Percentiles rank a stretch among this genome's conserved stretches.
phyloP scores from a whole-genome alignment of 1,140 invertebrate genomes.

The Macrotrachela quadricornifera region DNA sequence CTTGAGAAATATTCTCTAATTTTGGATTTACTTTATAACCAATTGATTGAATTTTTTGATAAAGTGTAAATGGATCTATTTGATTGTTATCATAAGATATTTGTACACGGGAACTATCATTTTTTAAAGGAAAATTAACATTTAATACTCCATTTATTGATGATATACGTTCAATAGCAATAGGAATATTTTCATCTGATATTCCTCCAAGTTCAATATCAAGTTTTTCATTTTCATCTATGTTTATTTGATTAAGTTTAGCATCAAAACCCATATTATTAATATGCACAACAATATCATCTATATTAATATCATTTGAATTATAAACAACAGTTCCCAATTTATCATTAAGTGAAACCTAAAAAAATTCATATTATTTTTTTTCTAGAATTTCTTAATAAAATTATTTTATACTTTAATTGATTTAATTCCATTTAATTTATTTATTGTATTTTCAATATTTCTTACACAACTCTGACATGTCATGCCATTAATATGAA shows the following conservation, averaged over 20 bases:
- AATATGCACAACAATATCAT: conserved; percentile 17
- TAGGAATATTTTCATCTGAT: no score
- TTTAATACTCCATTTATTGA: no score
- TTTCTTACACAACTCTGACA: conserved; percentile 56
- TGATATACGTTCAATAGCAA: no score
- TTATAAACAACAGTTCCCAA: conserved; percentile 19
- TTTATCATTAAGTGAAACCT: conserved; percentile 19
- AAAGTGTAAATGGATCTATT: no score
- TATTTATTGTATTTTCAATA: conserved; percentile 42
- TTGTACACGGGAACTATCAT: no score
- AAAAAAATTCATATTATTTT: background rate
- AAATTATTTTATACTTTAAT: conserved; percentile 35
- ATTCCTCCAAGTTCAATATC: conserved; percentile 19
- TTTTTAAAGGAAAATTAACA: no score
- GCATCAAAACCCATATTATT: conserved; percentile 18
- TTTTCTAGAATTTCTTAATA: no score
- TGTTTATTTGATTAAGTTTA: conserved; percentile 17
- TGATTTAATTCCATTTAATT: conserved; percentile 37
- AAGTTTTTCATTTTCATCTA: background rate
- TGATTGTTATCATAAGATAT: no score
- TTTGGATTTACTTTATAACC: no score
- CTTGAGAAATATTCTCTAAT: no score
- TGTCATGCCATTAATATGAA: conserved; percentile 50
- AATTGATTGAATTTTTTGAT: no score
- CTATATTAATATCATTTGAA: conserved; percentile 12